Evolutionary conservation across 1,140 invertebrate species (phyloP).

Genomic region (Coelopa frigida): DNA sequence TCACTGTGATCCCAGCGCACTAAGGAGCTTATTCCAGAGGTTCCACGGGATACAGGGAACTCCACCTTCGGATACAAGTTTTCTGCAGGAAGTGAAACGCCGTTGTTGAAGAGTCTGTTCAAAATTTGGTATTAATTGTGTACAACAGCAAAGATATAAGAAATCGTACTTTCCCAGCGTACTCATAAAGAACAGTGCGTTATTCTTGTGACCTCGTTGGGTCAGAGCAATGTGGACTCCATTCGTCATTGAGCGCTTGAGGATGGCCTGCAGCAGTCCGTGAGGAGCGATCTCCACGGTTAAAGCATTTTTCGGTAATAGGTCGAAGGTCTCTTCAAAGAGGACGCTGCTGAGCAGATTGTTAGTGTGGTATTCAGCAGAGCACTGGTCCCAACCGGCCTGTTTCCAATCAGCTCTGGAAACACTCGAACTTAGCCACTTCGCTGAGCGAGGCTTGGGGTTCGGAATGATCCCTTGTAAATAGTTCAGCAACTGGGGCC

Average conservation of each 20-base stretch:
- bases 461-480: constrained; percentile 61
- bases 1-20: constrained; percentile 88
- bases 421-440: constrained; percentile 85
- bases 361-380: constrained; percentile 89
- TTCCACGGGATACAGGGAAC: constrained; percentile 74
- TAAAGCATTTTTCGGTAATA: constrained; percentile 73
- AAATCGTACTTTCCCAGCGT: constrained; percentile 68
- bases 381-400: constrained; percentile 60
- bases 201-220: constrained; percentile 62
- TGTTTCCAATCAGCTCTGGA: constrained; percentile 65
- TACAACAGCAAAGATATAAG: too few species aligned
- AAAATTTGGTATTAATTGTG: too few species aligned
- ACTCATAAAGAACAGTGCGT: constrained; percentile 59
- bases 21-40: constrained; percentile 67
- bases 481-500: constrained; percentile 64
- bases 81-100: constrained; percentile 46
- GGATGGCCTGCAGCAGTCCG: constrained; percentile 66
- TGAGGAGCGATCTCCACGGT: constrained; percentile 79
- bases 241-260: constrained; percentile 52
- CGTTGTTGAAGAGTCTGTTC: constrained; percentile 46
- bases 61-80: constrained; percentile 56
- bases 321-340: constrained; percentile 72
- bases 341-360: constrained; percentile 78
- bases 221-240: constrained; percentile 71
- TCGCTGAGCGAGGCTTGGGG: constrained; percentile 61